phyloP scores from a whole-genome alignment of 2,888 invertebrate species.

The Mimas tiliae region DNA sequence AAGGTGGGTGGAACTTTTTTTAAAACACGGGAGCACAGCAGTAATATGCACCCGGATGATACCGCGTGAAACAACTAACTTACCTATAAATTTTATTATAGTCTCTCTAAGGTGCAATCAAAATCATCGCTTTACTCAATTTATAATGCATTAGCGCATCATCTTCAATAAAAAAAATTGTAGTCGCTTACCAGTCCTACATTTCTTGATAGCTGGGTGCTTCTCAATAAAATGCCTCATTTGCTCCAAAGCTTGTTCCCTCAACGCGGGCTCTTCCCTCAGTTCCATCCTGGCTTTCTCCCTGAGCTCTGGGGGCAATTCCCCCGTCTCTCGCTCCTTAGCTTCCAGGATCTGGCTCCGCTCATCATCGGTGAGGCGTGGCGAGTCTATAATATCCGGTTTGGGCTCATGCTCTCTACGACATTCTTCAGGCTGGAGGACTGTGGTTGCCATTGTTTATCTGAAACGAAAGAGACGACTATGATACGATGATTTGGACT shows the following conservation, averaged over 20 bases:
- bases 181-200: conserved; percentile 87
- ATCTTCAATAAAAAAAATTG: too few relatives aligned
- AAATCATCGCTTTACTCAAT: too few relatives aligned
- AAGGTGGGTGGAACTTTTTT: too few relatives aligned
- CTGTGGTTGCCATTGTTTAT: conserved; percentile 76
- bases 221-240: conserved; percentile 93
- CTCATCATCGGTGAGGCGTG: conserved; percentile 70
- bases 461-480: conserved; percentile 38
- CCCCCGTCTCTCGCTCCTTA: conserved; percentile 73
- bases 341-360: conserved; percentile 61
- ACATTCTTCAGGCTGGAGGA: conserved; percentile 74
- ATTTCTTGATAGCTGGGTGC: conserved; percentile 92
- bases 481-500: background rate
- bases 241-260: conserved; percentile 90
- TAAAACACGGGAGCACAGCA: too few relatives aligned
- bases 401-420: conserved; percentile 68
- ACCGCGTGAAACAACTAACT: too few relatives aligned
- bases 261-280: conserved; percentile 90
- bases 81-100: too few relatives aligned
- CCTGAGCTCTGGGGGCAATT: conserved; percentile 83
- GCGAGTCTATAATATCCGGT: conserved; percentile 56
- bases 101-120: too few relatives aligned
- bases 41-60: too few relatives aligned
- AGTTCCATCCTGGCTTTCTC: conserved; percentile 89
- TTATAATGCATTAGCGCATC: too few relatives aligned